Conservation (phyloP, 2,888 invertebrate species). For the Nebria brevicollis region DNA sequence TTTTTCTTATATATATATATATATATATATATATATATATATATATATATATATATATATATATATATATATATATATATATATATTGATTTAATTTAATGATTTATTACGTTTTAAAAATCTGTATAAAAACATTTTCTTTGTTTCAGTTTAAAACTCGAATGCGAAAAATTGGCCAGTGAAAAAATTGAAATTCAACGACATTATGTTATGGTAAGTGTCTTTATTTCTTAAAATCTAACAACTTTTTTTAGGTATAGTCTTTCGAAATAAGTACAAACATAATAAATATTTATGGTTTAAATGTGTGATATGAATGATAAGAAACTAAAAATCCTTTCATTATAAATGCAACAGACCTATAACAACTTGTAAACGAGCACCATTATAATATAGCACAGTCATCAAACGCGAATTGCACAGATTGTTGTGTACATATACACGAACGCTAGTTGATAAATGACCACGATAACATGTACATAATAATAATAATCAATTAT, state of each 20-base stretch:
- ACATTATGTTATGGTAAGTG: slow-evolving; percentile 87
- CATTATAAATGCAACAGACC: background rate
- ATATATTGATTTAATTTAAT: no score
- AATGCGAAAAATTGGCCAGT: slow-evolving; percentile 85
- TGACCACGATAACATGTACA: slow-evolving; percentile 14
- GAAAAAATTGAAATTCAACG: slow-evolving; percentile 91
- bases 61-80: no score
- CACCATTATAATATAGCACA: background rate
- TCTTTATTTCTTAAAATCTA: background rate
- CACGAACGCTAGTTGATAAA: slow-evolving; percentile 11
- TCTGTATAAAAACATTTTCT: slow-evolving; percentile 48
- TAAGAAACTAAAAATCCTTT: no score
- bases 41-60: no score
- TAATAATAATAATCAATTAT: slow-evolving; percentile 12
- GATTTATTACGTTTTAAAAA: background rate
- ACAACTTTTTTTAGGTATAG: no score
- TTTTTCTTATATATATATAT: no score
- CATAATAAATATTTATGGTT: no score
- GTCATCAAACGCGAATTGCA: slow-evolving; percentile 1
- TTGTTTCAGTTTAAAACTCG: slow-evolving; percentile 80
- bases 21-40: no score
- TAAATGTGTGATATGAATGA: no score
- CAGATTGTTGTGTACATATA: slow-evolving; percentile 4
- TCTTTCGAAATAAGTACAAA: no score
- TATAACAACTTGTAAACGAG: background rate